Evolutionary conservation across 2,888 invertebrate genomes (phyloP).

Genomic region (Aleiodes testaceus): DNA sequence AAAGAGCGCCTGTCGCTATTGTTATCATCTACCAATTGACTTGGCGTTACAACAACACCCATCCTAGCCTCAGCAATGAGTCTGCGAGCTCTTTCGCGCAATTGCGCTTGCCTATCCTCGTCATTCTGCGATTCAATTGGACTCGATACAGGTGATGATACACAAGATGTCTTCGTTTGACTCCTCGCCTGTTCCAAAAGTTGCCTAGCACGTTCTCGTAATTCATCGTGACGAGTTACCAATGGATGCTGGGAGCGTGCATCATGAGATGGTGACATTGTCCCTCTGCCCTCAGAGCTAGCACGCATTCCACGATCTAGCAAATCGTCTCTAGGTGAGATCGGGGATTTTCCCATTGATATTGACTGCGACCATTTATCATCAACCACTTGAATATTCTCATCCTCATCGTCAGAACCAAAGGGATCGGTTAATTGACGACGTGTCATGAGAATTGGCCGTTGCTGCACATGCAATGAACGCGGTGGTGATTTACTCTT

Average conservation of each 20-base stretch:
- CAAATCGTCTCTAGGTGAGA: constrained; percentile 68
- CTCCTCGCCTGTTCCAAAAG: constrained; percentile 85
- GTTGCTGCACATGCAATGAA: constrained; percentile 62
- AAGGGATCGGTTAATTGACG: constrained; percentile 91
- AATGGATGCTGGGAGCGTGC: constrained; percentile 77
- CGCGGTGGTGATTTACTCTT: constrained; percentile 73
- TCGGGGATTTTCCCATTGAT: constrained; percentile 66
- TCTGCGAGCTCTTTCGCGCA: constrained; percentile 90
- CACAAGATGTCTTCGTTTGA: constrained; percentile 71
- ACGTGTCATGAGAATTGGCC: constrained; percentile 83
- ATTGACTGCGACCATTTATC: constrained; percentile 69
- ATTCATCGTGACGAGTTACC: constrained; percentile 86
- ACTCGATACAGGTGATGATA: constrained; percentile 74
- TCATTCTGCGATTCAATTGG: constrained; percentile 79
- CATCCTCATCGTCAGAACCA: constrained; percentile 87
- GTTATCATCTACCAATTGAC: constrained; percentile 68
- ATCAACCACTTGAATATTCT: constrained; percentile 68
- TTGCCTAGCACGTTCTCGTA: constrained; percentile 88
- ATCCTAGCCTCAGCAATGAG: constrained; percentile 90
- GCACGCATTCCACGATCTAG: constrained; percentile 65
- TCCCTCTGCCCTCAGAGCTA: constrained; percentile 66
- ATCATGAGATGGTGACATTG: constrained; percentile 65
- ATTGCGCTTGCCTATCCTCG: constrained; percentile 88
- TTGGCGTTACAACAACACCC: constrained; percentile 74
- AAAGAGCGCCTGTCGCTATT: constrained; percentile 67